A percentile compares a stretch with the other conserved stretches of the same genome.
Evolutionary conservation across 2,888 invertebrate species (phyloP).

Genomic region (Drosophila demipolita): DNA sequence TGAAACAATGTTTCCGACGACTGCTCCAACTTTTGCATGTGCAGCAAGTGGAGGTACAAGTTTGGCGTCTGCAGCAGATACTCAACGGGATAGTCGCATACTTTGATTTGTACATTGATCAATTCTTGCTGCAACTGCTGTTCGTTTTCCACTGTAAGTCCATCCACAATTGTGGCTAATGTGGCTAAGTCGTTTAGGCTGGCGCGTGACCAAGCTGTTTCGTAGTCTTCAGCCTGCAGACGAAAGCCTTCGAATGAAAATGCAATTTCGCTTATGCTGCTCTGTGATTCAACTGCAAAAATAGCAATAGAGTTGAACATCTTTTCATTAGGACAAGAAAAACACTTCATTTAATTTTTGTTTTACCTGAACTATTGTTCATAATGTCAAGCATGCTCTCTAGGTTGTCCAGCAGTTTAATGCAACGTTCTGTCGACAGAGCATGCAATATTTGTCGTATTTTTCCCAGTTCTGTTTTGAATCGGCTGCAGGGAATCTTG

Average conservation of each 20-base stretch:
- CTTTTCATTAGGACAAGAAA: not conserved
- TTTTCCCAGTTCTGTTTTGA: conserved; percentile 78
- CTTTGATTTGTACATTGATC: conserved; percentile 73
- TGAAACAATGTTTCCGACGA: conserved; percentile 42
- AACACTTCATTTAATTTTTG: not conserved
- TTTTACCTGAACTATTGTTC: not conserved
- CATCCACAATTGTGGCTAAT: conserved; percentile 73
- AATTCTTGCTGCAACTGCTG: conserved; percentile 71
- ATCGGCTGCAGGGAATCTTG: conserved; percentile 68
- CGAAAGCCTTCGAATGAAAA: conserved; percentile 14
- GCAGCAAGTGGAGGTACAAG: conserved; percentile 75
- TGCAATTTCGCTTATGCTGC: not conserved
- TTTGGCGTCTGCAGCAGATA: conserved; percentile 83
- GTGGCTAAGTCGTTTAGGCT: conserved; percentile 74
- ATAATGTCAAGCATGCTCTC: not conserved
- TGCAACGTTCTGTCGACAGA: not conserved
- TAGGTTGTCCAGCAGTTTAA: not conserved
- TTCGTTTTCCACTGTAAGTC: conserved; percentile 25
- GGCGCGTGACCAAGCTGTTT: conserved; percentile 79
- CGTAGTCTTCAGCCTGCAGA: conserved; percentile 63
- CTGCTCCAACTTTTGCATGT: conserved; percentile 55
- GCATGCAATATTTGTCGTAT: conserved; percentile 50
- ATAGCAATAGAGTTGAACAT: not conserved
- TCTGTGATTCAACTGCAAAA: conserved; percentile 17
- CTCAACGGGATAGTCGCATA: conserved; percentile 83